Evolutionary conservation across 2,888 invertebrate genomes (phyloP).

Genomic region (Trachelus iudaicus): DNA sequence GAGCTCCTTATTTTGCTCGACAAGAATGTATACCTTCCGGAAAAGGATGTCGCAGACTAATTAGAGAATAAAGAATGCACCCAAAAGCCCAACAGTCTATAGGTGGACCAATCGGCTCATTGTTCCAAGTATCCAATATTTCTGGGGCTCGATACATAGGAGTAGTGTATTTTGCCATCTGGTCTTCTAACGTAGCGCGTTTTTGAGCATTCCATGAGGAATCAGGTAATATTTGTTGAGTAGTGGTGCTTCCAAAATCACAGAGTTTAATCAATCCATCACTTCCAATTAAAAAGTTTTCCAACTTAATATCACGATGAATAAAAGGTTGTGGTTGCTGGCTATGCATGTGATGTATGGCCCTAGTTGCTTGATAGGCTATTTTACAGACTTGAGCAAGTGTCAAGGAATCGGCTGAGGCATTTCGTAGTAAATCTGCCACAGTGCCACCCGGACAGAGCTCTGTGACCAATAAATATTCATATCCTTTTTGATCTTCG

Average conservation of each 20-base stretch:
- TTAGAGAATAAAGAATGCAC: slow-evolving; percentile 91
- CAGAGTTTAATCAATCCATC: slow-evolving; percentile 92
- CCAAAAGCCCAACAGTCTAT: slow-evolving; percentile 98
- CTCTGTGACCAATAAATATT: slow-evolving; percentile 93
- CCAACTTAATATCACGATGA: slow-evolving; percentile 96
- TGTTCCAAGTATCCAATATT: slow-evolving; percentile 98
- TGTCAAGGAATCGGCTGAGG: slow-evolving; percentile 68
- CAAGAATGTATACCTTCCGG: slow-evolving; percentile 78
- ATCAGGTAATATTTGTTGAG: slow-evolving; percentile 84
- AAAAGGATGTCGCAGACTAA: slow-evolving; percentile 95
- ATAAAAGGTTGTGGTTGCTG: slow-evolving; percentile 88
- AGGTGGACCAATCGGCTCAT: slow-evolving; percentile 89
- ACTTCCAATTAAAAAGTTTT: slow-evolving; percentile 90
- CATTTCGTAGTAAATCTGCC: slow-evolving; percentile 53
- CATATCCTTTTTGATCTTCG: slow-evolving; percentile 64
- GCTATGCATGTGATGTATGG: slow-evolving; percentile 93
- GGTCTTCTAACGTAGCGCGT: slow-evolving; percentile 92
- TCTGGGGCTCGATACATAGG: slow-evolving; percentile 99
- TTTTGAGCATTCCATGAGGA: slow-evolving; percentile 93
- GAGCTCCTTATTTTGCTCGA: not conserved
- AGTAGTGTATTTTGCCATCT: slow-evolving; percentile 84
- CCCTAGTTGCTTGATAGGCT: slow-evolving; percentile 90
- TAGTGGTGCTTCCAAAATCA: slow-evolving; percentile 97
- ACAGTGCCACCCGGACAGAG: slow-evolving; percentile 81
- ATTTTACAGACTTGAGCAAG: slow-evolving; percentile 81